phyloP scores from a whole-genome alignment of 2,797 vertebrate species.

The Gallinago solitaria region DNA sequence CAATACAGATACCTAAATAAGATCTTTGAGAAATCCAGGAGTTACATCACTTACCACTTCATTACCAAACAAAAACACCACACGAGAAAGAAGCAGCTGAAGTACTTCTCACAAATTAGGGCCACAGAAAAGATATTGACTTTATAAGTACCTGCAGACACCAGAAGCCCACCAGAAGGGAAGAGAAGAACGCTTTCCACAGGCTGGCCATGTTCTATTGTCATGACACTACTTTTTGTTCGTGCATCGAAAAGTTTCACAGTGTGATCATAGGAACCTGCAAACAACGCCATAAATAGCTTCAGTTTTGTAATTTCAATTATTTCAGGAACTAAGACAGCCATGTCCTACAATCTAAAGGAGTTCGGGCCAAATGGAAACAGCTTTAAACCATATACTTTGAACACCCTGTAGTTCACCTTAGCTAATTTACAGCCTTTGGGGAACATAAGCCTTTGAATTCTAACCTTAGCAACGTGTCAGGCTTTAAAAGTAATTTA shows the following conservation, averaged over 20 bases:
- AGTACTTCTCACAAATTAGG: not conserved
- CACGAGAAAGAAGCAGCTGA: not conserved
- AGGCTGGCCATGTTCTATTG: conserved; percentile 92
- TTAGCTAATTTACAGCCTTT: not conserved
- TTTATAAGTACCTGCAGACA: conserved; percentile 88
- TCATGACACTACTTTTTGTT: conserved; percentile 86
- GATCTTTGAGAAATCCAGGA: not conserved
- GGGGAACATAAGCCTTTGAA: not conserved
- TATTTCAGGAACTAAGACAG: not conserved
- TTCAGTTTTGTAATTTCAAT: not conserved
- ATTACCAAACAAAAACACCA: not conserved
- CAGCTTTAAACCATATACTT: not conserved
- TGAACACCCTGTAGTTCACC: not conserved
- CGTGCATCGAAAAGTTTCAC: conserved; percentile 93
- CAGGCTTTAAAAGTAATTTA: not conserved
- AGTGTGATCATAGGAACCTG: conserved; percentile 97
- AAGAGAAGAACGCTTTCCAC: conserved; percentile 95
- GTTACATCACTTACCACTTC: not conserved
- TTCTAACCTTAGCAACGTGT: not conserved
- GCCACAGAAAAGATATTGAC: not conserved
- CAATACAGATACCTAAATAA: not conserved
- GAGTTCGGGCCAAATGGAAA: not conserved
- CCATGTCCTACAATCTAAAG: not conserved
- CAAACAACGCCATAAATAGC: not conserved
- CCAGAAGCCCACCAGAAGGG: conserved; percentile 93